phyloP scores from a whole-genome alignment of 2,113 vertebrate genomes.

The Gopherus flavomarginatus region DNA sequence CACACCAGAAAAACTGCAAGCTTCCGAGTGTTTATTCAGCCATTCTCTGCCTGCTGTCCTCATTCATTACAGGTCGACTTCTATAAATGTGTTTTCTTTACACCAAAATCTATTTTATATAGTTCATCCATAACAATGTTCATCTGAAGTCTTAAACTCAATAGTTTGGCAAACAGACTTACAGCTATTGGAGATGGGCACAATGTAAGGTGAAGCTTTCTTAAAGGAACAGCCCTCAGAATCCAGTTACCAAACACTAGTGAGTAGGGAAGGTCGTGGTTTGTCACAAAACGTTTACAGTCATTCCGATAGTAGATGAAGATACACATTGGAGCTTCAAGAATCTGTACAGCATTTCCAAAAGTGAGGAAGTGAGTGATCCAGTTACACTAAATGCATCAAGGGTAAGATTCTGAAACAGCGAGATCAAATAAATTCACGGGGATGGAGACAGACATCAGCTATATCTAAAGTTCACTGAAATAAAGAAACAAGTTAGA shows the following conservation, averaged over 20 bases:
- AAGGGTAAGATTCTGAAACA: neutral
- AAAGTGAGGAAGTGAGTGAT: neutral
- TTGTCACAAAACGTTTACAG: fast-evolving
- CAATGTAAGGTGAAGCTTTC: neutral
- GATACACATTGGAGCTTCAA: neutral
- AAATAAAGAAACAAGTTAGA: neutral
- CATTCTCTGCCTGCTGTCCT: neutral
- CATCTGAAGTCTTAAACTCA: conserved; percentile 2
- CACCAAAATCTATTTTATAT: neutral
- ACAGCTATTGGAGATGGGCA: neutral
- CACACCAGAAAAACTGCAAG: neutral
- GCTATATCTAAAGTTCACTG: neutral
- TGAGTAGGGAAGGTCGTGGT: fast-evolving
- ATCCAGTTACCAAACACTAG: neutral
- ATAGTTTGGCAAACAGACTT: conserved; percentile 6
- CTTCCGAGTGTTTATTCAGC: neutral
- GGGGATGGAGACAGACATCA: neutral
- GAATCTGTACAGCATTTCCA: neutral
- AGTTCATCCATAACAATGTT: conserved; percentile 6
- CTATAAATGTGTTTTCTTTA: neutral
- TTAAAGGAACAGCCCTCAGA: neutral
- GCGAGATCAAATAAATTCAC: neutral
- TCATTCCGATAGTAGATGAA: neutral
- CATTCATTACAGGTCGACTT: neutral
- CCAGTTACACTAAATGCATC: too few relatives aligned